phyloP scores from a whole-genome alignment of 1,140 invertebrate genomes.

The Mya arenaria region DNA sequence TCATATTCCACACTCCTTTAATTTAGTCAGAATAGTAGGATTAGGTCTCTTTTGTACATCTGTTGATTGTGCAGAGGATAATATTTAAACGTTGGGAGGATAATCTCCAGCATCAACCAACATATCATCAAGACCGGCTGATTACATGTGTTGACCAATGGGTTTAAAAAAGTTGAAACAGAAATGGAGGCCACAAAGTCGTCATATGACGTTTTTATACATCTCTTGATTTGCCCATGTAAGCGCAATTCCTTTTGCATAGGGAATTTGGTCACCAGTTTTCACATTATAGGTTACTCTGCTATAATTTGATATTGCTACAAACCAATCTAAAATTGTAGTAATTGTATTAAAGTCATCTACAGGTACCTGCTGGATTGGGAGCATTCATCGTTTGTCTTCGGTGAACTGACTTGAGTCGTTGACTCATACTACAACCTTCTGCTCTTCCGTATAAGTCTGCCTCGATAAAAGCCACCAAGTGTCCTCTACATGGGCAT shows the following conservation, averaged over 20 bases:
- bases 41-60: background rate
- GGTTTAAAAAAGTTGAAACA: conserved; percentile 50
- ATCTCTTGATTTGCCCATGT: conserved; percentile 10
- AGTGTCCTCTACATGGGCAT: background rate
- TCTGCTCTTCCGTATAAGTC: background rate
- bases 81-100: background rate
- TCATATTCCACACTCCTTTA: background rate
- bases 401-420: background rate
- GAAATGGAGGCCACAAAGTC: conserved; percentile 23
- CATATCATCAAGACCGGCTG: conserved; percentile 43
- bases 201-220: conserved; percentile 29
- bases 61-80: background rate
- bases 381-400: conserved; percentile 12
- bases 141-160: conserved; percentile 50
- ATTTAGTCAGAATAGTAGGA: background rate
- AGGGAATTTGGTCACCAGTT: conserved; percentile 39
- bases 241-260: conserved; percentile 11
- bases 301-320: background rate
- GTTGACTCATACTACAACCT: conserved; percentile 1
- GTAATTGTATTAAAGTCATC: conserved; percentile 41
- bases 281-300: conserved; percentile 31
- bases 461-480: background rate
- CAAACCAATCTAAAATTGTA: background rate
- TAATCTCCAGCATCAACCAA: conserved; percentile 32
- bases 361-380: conserved; percentile 15